Conservation (phyloP, 2,888 invertebrate genomes). For the Amblyjoppa proteus region DNA sequence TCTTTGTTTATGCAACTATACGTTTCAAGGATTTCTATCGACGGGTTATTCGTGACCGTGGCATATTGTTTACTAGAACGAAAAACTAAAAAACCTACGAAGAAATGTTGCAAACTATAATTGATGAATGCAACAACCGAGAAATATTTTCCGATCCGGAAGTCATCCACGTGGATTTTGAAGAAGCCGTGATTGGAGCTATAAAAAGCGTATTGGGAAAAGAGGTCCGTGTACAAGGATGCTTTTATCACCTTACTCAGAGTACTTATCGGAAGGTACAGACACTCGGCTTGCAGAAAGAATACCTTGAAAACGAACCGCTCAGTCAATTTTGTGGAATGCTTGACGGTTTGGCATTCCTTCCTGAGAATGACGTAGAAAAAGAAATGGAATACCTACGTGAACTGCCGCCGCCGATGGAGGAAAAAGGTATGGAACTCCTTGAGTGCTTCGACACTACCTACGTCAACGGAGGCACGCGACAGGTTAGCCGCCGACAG, state of each 20-base stretch:
- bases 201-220: constrained; percentile 10
- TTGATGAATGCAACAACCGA: constrained; percentile 11
- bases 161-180: constrained; percentile 24
- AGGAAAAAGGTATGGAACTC: neutral
- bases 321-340: constrained; percentile 36
- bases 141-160: constrained; percentile 32
- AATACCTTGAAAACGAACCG: constrained; percentile 13
- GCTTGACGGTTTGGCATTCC: constrained; percentile 39
- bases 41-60: neutral
- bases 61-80: constrained; percentile 19
- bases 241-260: constrained; percentile 41
- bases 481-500: neutral
- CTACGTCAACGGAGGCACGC: neutral
- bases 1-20: constrained; percentile 23
- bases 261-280: constrained; percentile 39
- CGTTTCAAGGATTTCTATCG: constrained; percentile 1
- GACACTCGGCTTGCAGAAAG: constrained; percentile 1
- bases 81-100: constrained; percentile 27
- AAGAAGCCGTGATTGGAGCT: constrained; percentile 25
- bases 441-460: constrained; percentile 1
- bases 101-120: constrained; percentile 13
- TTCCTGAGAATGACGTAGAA: constrained; percentile 7
- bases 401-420: constrained; percentile 5
- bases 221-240: constrained; percentile 16
- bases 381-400: constrained; percentile 26